Evolutionary conservation across 2,888 invertebrate species (phyloP).

Genomic region (Macrosiphum euphorbiae): DNA sequence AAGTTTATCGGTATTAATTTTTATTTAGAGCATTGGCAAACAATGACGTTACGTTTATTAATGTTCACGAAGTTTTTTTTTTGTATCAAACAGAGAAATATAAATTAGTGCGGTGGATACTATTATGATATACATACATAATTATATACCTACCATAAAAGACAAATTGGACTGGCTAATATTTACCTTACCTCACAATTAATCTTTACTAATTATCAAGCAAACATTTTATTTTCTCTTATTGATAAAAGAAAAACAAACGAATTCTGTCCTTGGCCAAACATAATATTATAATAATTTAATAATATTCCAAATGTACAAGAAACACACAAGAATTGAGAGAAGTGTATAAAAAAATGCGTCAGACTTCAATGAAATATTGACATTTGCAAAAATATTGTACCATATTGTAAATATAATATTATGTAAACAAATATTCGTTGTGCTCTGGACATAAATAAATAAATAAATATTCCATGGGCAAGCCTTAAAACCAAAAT

Average conservation of each 20-base stretch:
- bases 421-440: background rate
- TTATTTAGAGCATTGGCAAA: background rate
- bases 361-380: background rate
- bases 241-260: background rate
- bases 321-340: background rate
- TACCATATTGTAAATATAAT: background rate
- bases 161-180: background rate
- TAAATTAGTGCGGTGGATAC: background rate
- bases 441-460: background rate
- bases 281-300: background rate
- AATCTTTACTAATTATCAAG: background rate
- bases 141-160: background rate
- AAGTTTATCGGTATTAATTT: background rate
- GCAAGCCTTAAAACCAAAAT: background rate
- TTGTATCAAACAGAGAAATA: background rate
- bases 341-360: background rate
- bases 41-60: background rate
- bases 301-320: background rate
- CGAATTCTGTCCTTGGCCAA: background rate
- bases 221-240: background rate
- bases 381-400: background rate
- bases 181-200: background rate
- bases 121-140: background rate
- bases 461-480: background rate
- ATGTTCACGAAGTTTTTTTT: background rate